A percentile compares a stretch with the other conserved stretches of the same genome.
phyloP scores from a whole-genome alignment of 2,113 vertebrate species.

The Entomyzon cyanotis region DNA sequence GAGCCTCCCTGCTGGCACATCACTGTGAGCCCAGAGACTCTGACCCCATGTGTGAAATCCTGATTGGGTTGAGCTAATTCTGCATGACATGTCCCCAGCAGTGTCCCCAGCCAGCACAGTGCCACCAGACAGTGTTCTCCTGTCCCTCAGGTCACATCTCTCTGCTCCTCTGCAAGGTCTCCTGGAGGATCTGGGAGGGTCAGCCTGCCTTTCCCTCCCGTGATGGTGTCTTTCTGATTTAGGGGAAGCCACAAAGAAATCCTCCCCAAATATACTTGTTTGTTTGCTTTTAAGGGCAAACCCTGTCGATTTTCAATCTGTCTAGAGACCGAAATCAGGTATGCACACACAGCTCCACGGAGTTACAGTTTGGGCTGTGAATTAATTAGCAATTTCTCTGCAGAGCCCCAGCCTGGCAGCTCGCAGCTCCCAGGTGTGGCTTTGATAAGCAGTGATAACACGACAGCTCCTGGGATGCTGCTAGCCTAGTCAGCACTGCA shows the following conservation, averaged over 20 bases:
- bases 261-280: not conserved
- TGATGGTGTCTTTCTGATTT: not conserved
- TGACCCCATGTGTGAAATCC: not conserved
- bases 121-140: not conserved
- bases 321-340: not conserved
- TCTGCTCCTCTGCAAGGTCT: not conserved
- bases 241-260: not conserved
- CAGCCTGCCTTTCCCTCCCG: not conserved
- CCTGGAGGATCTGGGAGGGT: constrained; percentile 48
- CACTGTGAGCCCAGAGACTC: not conserved
- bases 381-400: constrained; percentile 54
- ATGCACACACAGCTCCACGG: not conserved
- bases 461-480: not conserved
- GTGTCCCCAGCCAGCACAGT: not conserved
- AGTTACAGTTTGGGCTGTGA: not conserved
- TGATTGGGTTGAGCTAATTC: constrained; percentile 24
- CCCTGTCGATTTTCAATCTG: not conserved
- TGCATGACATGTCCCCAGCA: not conserved
- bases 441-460: not conserved
- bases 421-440: not conserved
- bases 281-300: not conserved
- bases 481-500: not conserved
- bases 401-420: not conserved
- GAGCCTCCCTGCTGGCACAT: not conserved
- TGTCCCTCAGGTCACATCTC: not conserved